Percentiles rank a stretch among this genome's conserved stretches.
Evolutionary conservation across 2,797 vertebrate species (phyloP).

Genomic region (Thunnus albacares): DNA sequence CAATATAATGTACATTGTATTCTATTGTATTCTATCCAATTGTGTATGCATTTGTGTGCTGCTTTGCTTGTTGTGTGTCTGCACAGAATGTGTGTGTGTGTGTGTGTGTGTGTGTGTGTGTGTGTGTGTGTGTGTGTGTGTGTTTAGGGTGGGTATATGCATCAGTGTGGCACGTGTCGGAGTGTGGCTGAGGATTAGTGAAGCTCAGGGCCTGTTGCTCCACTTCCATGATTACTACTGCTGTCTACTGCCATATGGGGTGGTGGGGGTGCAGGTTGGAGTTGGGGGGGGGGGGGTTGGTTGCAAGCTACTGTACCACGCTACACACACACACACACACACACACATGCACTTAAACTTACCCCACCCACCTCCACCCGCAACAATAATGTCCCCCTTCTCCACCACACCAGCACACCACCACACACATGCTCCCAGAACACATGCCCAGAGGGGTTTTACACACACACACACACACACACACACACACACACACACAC

Average conservation of each 20-base stretch:
- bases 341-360: slow-evolving; percentile 14
- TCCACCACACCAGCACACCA: slow-evolving; percentile 43
- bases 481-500: slow-evolving; percentile 40
- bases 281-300: slow-evolving; percentile 19
- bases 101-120: slow-evolving; percentile 19
- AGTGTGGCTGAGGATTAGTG: slow-evolving; percentile 85
- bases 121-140: slow-evolving; percentile 46
- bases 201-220: slow-evolving; percentile 86
- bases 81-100: slow-evolving; percentile 6
- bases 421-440: slow-evolving; percentile 44
- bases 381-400: slow-evolving; percentile 45
- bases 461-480: slow-evolving; percentile 32
- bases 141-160: slow-evolving; percentile 64
- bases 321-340: slow-evolving; percentile 42
- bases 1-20: not conserved
- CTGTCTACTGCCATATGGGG: slow-evolving; percentile 86
- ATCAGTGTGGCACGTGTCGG: slow-evolving; percentile 84
- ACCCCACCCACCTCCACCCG: slow-evolving; percentile 13
- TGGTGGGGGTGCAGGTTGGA: slow-evolving; percentile 66
- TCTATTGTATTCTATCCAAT: not conserved
- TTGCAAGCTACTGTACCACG: slow-evolving; percentile 61
- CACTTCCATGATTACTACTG: slow-evolving; percentile 89
- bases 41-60: not conserved
- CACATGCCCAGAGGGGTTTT: slow-evolving; percentile 36
- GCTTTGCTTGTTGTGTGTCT: not conserved